Evolutionary conservation across 2,888 invertebrate species (phyloP).

Genomic region (Tetrapedia diversipes): DNA sequence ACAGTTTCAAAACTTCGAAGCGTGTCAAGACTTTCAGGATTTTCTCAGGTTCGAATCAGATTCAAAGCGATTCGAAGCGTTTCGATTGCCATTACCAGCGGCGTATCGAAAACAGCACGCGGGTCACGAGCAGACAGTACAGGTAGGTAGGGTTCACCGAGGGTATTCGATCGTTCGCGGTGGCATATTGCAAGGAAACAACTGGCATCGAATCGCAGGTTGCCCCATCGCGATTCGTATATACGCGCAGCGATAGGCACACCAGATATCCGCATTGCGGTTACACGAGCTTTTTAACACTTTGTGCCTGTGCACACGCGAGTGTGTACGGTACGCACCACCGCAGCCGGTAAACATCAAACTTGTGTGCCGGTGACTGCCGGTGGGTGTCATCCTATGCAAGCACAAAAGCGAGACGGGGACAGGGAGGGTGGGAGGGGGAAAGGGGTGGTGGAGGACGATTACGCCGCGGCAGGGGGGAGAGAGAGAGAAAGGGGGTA

Average conservation of each 20-base stretch:
- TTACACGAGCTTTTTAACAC: conserved; percentile 71
- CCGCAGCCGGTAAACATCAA: conserved; percentile 65
- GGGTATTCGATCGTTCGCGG: conserved; percentile 26
- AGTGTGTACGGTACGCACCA: conserved; percentile 57
- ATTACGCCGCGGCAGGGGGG: conserved; percentile 25
- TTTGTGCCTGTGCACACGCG: conserved; percentile 53
- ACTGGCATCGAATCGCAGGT: conserved; percentile 34
- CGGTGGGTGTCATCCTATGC: conserved; percentile 57
- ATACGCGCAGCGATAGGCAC: conserved; percentile 42
- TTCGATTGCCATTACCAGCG: no score
- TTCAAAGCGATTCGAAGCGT: no score
- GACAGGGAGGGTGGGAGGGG: conserved; percentile 14
- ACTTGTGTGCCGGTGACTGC: conserved; percentile 60
- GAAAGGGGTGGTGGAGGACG: conserved; percentile 45
- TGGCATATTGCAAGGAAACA: conserved; percentile 43
- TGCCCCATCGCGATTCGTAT: conserved; percentile 1
- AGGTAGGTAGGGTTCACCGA: conserved; percentile 19
- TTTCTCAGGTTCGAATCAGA: no score
- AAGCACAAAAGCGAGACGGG: conserved; percentile 52
- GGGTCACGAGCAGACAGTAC: conserved; percentile 10
- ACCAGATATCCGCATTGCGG: conserved; percentile 75
- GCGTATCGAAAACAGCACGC: conserved; percentile 16
- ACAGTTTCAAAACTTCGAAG: no score
- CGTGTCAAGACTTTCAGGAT: no score
- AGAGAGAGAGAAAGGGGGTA: conserved; percentile 16